Base-by-base conservation (phyloP, 1,140 invertebrate genomes). In the Eupristina koningsbergeri region DNA sequence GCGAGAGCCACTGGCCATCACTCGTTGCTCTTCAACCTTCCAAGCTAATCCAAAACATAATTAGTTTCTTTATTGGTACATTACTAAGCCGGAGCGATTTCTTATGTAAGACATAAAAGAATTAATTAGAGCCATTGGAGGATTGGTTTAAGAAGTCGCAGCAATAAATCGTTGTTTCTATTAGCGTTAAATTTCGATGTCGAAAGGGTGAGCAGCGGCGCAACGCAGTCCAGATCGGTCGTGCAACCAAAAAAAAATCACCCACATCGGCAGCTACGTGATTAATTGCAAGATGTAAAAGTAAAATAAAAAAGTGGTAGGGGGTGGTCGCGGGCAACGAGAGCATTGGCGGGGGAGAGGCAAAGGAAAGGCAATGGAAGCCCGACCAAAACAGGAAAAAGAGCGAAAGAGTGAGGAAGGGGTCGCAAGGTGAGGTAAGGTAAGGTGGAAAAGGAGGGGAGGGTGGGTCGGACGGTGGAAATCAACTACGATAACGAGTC, bases 241-340 rank as follows among this genome's bases (percentile, higher is more conserved):
- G 9, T 19, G 50, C 74, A 26, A 50, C 26, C 13, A 76, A 58
- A 11, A n/a, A 69, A 82, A 78, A 80, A 77, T 45, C 53, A 47
- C 47, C 73, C 29, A 58, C 80, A 83, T 85, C 86, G 87, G 86
- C 87, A 85, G 86, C 85, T 85, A 86, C 84, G 89, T 89, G 89
- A 91, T 92, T 92, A 91, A 91, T 91, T 89, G 87, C 89, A 86
- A 88, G 73, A 47, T 86, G 84, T 86, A 87, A 87, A 87, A 85
- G 88, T 88, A 87, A 89, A 90, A 89, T 86, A 89, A 86, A 86
- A n/a, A 83, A 88, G 88, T 88, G 88, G 89, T 88, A 89, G 88
- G 89, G 87, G 89, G 87, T 86, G 84, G 36, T 58, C 45, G 36
- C 34, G 29, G 77, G 86, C 87, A 88, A 84, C 86, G 85, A 83